Evolutionary conservation across 1,140 invertebrate genomes (phyloP), one percentile per base, ranked within the genome.

Genomic region (Acromyrmex echinatior): DNA sequence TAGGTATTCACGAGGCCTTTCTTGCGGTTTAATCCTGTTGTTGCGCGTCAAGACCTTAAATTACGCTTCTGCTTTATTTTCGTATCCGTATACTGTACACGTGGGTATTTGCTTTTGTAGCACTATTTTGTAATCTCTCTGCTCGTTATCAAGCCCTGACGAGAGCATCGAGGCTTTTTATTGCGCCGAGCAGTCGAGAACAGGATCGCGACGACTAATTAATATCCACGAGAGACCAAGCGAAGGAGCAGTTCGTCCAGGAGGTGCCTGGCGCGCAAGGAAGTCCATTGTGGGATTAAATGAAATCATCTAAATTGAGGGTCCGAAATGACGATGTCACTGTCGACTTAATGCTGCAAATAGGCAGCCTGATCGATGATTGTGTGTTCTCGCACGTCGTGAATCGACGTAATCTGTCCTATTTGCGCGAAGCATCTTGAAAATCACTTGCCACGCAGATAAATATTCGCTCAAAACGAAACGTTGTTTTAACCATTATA

Each of bases 141-240:
- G 78, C 78, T 81, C 79, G 35, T 81, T 81, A 81, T 14, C 80
- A 45, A 39, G 68, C 63, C 70, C 73, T 51, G 80, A 84, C 56
- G 80, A 84, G 79, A 84, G 79, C 51, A 58, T 81, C 65, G 79
- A 12, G 16, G 70, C 39, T 60, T 84, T 84, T 84, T 84, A 65
- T 81, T 68, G 16, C 78, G 31, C 9, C 25, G 78, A 14, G 49
- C 49, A 14, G 70, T 51, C 80, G 70, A 35, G 70, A 76, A 51
- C 56, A 62, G 56, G 56, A 82, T 84, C 68, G 70, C 56, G 80
- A 68, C 39, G 80, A 45, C 71, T 84, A 84, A 84, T 84, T 84
- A 84, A 84, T 84, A 84, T 84, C 56, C 70, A 39, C 58, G 56
- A 45, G 39, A 62, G 80, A 82, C 63, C 14, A 28, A 14, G 21